Conservation (phyloP, 2,113 vertebrate genomes). For the Podarcis raffonei region DNA sequence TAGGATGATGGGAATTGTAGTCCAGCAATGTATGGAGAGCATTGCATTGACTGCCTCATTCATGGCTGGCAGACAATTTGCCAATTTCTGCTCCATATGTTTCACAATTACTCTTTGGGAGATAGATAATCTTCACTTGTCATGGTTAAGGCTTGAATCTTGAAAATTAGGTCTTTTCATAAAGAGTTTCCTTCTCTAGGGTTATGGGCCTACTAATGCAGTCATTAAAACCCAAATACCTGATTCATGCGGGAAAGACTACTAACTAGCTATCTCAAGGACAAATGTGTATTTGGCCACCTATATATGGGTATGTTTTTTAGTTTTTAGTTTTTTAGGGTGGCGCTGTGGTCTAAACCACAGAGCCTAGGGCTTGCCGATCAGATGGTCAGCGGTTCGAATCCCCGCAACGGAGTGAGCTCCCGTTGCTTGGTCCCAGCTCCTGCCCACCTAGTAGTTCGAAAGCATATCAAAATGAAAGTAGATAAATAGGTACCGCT, state of each 20-base stretch:
- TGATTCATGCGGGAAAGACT: neutral
- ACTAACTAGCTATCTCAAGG: neutral
- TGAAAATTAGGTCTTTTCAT: neutral
- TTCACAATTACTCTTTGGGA: neutral
- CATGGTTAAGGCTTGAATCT: neutral
- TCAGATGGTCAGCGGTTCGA: no score
- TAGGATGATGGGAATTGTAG: neutral
- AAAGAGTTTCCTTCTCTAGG: neutral
- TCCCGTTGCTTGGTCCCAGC: no score
- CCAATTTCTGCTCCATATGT: neutral
- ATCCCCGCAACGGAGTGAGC: no score
- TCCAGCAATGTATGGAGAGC: neutral
- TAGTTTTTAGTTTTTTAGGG: no score
- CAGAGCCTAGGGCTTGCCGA: no score
- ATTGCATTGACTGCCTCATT: neutral
- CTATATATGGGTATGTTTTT: neutral
- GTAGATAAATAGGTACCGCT: no score
- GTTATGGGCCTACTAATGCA: neutral
- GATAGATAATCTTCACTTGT: neutral
- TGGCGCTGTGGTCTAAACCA: no score
- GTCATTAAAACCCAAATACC: neutral
- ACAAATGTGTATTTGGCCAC: neutral
- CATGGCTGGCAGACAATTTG: neutral
- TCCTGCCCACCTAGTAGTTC: no score
- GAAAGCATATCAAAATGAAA: no score